These are phyloP conservation scores for Eira barbara DNA, from an alignment of 2,113 vertebrate genomes.

Conservation along the genomic window DNA sequence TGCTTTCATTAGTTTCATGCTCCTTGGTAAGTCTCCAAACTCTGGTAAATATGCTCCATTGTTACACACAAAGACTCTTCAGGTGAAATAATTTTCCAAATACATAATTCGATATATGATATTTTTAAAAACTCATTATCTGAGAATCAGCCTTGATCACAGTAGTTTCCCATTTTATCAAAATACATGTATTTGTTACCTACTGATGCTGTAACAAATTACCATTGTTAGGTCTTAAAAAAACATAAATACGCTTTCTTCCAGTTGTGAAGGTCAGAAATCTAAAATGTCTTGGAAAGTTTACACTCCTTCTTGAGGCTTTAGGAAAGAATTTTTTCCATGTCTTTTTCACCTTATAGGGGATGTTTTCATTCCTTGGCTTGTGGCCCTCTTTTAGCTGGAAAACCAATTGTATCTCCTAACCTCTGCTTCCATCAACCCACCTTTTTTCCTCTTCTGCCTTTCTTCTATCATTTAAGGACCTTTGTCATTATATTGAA, in stretches of 20 bases:
- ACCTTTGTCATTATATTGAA: neutral
- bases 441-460: neutral
- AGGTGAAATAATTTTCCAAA: neutral
- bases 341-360: neutral
- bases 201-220: neutral
- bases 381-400: neutral
- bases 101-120: neutral
- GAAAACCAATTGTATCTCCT: neutral
- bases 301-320: neutral
- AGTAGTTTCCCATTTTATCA: neutral
- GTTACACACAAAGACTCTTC: neutral
- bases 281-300: neutral
- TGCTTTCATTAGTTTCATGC: neutral
- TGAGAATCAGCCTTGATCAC: neutral
- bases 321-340: neutral
- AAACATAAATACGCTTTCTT: neutral
- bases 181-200: neutral
- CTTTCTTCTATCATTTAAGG: neutral
- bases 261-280: neutral
- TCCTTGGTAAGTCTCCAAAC: neutral
- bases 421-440: neutral
- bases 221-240: neutral
- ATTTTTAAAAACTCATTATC: neutral
- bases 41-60: neutral
- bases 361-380: neutral